These are phyloP conservation scores for Telmatherina bonti DNA, from an alignment of 2,797 vertebrate species.

Conservation along the genomic window DNA sequence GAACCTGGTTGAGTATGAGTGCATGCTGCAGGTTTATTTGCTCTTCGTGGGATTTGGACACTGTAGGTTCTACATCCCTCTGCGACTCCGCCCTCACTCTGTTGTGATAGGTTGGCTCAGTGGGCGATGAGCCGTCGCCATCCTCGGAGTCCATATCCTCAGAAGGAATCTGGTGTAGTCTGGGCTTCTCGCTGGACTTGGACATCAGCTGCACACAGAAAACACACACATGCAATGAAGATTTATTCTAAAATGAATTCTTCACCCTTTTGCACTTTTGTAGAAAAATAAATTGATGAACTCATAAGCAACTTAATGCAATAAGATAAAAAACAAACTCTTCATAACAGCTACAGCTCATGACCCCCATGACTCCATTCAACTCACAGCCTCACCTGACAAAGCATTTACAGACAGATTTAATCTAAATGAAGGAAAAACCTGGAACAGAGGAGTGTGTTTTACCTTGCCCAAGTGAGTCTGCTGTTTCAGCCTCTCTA, in stretches of 20 bases:
- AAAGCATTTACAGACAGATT: neutral
- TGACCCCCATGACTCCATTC: too few relatives aligned
- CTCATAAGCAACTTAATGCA: neutral
- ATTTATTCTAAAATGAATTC: neutral
- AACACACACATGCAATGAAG: neutral
- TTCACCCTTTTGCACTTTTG: neutral
- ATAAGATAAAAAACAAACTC: neutral
- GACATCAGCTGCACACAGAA: slow-evolving; percentile 80
- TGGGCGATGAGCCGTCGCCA: slow-evolving; percentile 62
- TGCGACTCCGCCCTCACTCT: slow-evolving; percentile 70
- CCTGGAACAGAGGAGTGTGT: neutral
- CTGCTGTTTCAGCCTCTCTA: slow-evolving; percentile 91
- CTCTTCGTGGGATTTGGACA: slow-evolving; percentile 78
- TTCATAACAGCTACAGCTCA: neutral
- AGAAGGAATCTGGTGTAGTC: slow-evolving; percentile 92
- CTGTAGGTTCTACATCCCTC: slow-evolving; percentile 73
- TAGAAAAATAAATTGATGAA: neutral
- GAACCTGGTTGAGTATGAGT: slow-evolving; percentile 84
- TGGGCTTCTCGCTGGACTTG: slow-evolving; percentile 92
- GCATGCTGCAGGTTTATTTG: slow-evolving; percentile 84
- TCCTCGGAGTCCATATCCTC: slow-evolving; percentile 94
- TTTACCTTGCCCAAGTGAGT: slow-evolving; percentile 87
- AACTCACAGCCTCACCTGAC: neutral
- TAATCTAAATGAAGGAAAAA: neutral
- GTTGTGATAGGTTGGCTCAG: slow-evolving; percentile 72